phyloP scores from a whole-genome alignment of 2,797 vertebrate genomes.

The Acanthurus leucopareius region DNA sequence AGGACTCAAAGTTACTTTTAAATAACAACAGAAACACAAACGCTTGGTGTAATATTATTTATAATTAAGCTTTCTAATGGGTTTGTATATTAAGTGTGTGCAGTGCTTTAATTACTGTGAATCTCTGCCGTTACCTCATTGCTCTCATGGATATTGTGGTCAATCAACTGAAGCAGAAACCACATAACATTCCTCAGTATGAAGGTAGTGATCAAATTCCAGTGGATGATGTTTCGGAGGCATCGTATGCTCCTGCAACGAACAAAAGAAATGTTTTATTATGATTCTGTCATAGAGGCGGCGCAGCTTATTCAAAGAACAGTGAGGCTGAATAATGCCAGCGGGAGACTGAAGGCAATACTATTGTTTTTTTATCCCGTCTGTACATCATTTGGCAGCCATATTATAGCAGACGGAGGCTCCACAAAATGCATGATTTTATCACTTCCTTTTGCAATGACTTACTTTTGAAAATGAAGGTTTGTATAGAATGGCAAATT shows the following conservation, averaged over 20 bases:
- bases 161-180: slow-evolving; percentile 97
- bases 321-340: not conserved
- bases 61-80: not conserved
- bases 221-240: slow-evolving; percentile 97
- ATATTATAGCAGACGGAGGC: not conserved
- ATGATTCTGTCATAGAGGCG: not conserved
- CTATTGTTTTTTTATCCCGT: not conserved
- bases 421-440: not conserved
- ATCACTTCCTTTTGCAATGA: not conserved
- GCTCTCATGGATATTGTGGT: slow-evolving; percentile 95
- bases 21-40: slow-evolving; percentile 3
- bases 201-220: slow-evolving; percentile 98
- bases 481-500: too few relatives aligned
- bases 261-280: not conserved
- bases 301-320: not conserved
- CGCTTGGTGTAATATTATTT: not conserved
- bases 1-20: slow-evolving; percentile 2
- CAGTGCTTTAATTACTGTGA: not conserved
- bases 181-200: slow-evolving; percentile 96
- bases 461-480: too few relatives aligned
- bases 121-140: slow-evolving; percentile 89
- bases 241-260: slow-evolving; percentile 93
- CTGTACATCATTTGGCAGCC: not conserved
- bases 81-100: not conserved
- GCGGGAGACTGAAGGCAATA: not conserved